Evolutionary conservation across 2,113 vertebrate genomes (phyloP).

Genomic region (Elanus axillaris): DNA sequence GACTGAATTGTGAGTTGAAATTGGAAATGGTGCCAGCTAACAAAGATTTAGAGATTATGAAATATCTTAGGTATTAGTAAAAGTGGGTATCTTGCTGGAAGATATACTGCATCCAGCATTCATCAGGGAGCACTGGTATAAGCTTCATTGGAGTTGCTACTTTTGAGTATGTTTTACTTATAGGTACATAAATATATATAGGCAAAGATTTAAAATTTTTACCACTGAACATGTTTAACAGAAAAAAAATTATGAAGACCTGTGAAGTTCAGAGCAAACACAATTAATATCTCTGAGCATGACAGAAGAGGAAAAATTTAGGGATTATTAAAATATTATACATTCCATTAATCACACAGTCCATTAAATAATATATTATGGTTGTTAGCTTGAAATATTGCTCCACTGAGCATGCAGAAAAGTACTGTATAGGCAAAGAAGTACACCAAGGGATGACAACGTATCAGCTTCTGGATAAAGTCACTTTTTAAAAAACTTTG

Average conservation of each 20-base stretch:
- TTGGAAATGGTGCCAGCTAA: background rate
- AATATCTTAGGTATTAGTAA: background rate
- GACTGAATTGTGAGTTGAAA: background rate
- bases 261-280: background rate
- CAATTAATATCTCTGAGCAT: background rate
- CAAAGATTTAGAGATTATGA: background rate
- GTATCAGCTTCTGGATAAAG: background rate
- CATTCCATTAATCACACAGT: conserved; percentile 42
- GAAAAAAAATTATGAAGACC: background rate
- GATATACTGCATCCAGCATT: background rate
- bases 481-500: conserved; percentile 32
- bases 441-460: background rate
- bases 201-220: background rate
- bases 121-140: background rate
- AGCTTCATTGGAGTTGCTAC: rapidly evolving
- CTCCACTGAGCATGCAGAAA: background rate
- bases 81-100: background rate
- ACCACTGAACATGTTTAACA: background rate
- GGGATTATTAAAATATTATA: conserved; percentile 25
- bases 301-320: background rate
- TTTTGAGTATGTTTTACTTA: background rate
- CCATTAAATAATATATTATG: conserved; percentile 33
- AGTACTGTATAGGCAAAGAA: background rate
- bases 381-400: conserved; percentile 20
- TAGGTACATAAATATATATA: background rate